Conservation (phyloP, 2,113 vertebrate species). For the Chamaea fasciata region DNA sequence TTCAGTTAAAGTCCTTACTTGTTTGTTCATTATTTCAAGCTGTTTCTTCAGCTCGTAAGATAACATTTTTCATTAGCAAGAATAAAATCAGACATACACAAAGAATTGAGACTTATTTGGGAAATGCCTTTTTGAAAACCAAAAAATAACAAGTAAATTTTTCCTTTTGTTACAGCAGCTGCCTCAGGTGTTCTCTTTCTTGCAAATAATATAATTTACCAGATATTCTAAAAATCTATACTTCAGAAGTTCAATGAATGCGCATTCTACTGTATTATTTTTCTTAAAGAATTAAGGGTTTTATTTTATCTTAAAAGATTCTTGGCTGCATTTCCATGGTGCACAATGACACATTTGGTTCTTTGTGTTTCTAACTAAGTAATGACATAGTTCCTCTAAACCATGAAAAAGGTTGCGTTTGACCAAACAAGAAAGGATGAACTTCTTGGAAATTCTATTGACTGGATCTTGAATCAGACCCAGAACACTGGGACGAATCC, state of each 20-base stretch:
- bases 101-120: not conserved
- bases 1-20: not conserved
- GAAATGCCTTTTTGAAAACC: not conserved
- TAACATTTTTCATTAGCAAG: not conserved
- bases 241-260: slow-evolving; percentile 38
- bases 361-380: slow-evolving; percentile 68
- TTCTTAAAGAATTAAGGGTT: slow-evolving; percentile 46
- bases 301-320: slow-evolving; percentile 58
- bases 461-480: slow-evolving; percentile 57
- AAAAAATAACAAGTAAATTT: slow-evolving; percentile 1
- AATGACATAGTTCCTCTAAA: slow-evolving; percentile 68
- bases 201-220: slow-evolving; percentile 4
- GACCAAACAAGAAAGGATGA: slow-evolving; percentile 69
- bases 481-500: slow-evolving; percentile 53
- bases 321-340: slow-evolving; percentile 58
- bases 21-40: not conserved
- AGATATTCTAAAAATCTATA: slow-evolving; percentile 56
- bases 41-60: not conserved
- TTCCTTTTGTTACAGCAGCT: slow-evolving; percentile 37
- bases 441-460: slow-evolving; percentile 73
- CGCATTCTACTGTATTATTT: slow-evolving; percentile 8
- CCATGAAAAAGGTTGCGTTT: slow-evolving; percentile 68
- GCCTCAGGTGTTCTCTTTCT: slow-evolving; percentile 45
- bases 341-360: slow-evolving; percentile 68
- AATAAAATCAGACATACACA: not conserved